Base-by-base conservation (phyloP, 2,113 vertebrate genomes). In the Athene noctua region DNA sequence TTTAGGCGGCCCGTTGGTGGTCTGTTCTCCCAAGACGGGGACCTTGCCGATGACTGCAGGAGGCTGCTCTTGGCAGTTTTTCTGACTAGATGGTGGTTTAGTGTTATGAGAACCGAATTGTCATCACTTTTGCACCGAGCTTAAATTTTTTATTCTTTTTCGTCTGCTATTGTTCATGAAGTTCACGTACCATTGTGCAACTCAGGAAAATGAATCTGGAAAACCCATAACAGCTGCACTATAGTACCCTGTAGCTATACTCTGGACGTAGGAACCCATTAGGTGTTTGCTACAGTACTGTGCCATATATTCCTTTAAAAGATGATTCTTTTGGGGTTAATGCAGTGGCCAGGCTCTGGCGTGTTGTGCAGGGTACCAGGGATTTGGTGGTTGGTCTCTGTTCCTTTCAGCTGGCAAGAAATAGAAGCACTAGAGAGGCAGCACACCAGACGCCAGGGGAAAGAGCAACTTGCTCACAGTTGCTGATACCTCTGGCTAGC, bases 401-500 rank as follows among this genome's bases (percentile, higher is more conserved):
- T 27, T 88, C 18, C 65, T 42, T 67, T 65, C 75, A 54, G 58
- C 40, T 84, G 74, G 30, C 47, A 71, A 11, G 62, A 66, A 57
- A 8, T 30, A 40, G 78, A 57, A 71, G 49, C 44, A 4, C 27
- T 14, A 15, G 38, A 26, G 51, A 86, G 55, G 77, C 21, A 49
- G 46, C 13, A 11, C 57, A 46, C 5, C 40, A 46, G 77, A 7
- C 0, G 3, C 86, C 1, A 4, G 6, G 15, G n/a, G 55, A 73
- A 46, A 82, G 80, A 86, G 40, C 40, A 44, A 46, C 51, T 75
- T 30, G 29, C 46, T 57, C 1, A 1, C 34, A 7, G 63, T 51
- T 52, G 68, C 36, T 88, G 68, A 18, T 63, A 21, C 14, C 44
- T 38, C 51, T 85, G 86, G 58, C 68, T 51, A 40, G 36, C 27